Evolutionary conservation across 2,113 vertebrate genomes (phyloP).

Genomic region (Cettia cetti): DNA sequence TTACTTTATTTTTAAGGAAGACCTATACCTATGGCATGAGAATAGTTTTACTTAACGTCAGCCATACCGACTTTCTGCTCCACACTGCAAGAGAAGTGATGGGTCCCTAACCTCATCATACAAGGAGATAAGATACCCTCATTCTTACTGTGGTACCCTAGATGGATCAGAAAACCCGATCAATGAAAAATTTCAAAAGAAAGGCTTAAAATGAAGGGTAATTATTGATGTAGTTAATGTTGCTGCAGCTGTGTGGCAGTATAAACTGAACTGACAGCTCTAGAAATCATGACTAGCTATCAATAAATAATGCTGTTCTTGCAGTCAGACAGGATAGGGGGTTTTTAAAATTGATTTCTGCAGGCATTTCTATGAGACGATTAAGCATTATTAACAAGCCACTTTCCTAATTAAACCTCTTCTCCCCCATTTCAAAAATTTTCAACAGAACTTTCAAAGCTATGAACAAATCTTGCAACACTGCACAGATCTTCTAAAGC

Average conservation of each 20-base stretch:
- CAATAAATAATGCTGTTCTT: background rate
- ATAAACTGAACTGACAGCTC: background rate
- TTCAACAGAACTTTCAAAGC: background rate
- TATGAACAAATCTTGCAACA: background rate
- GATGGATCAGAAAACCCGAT: background rate
- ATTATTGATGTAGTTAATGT: background rate
- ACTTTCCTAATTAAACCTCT: background rate
- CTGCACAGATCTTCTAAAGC: background rate
- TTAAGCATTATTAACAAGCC: background rate
- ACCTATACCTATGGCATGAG: background rate
- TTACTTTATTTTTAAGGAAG: background rate
- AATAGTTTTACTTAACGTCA: background rate
- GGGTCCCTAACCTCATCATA: background rate
- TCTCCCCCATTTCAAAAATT: background rate
- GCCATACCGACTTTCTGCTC: accelerated
- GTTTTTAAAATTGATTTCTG: background rate
- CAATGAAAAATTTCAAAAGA: background rate
- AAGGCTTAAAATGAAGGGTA: background rate
- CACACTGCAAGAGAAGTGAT: background rate
- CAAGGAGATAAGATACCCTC: background rate
- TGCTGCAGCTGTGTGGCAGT: background rate
- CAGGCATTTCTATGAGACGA: background rate
- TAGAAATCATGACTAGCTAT: background rate
- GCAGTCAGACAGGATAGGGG: background rate
- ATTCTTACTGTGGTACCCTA: background rate